phyloP scores from a whole-genome alignment of 2,797 vertebrate species.

The Pangasius macronema region DNA sequence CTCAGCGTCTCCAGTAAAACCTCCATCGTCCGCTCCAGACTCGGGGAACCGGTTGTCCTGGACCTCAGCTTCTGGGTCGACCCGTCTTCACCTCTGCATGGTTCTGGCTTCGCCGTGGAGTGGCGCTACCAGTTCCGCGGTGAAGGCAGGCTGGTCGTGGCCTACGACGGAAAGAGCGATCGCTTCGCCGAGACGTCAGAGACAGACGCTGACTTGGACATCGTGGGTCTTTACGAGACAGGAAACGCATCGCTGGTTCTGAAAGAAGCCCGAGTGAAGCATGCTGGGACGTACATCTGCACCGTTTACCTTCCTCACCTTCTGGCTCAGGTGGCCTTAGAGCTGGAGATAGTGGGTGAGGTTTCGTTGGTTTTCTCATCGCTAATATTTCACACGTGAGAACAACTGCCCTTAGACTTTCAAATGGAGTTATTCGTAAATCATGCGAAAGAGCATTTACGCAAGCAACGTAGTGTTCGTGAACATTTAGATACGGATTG shows the following conservation, averaged over 20 bases:
- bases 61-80: constrained; percentile 80
- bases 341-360: constrained; percentile 81
- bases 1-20: constrained; percentile 78
- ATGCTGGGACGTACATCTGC: constrained; percentile 84
- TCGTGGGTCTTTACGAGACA: constrained; percentile 64
- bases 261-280: constrained; percentile 68
- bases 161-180: constrained; percentile 75
- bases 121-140: constrained; percentile 87
- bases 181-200: constrained; percentile 59
- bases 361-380: background rate
- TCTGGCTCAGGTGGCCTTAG: constrained; percentile 79
- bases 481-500: no score
- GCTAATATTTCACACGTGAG: background rate
- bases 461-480: background rate
- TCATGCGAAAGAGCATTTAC: background rate
- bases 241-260: constrained; percentile 81
- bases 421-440: background rate
- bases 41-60: constrained; percentile 73
- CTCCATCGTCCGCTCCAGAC: constrained; percentile 59
- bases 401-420: background rate
- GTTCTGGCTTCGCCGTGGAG: constrained; percentile 78
- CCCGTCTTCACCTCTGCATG: constrained; percentile 62
- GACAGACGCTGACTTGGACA: constrained; percentile 60
- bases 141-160: constrained; percentile 77
- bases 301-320: constrained; percentile 80